Percentiles rank a stretch among this genome's conserved stretches.
phyloP scores from a whole-genome alignment of 1,140 invertebrate species.

The Platorchestia sp. region DNA sequence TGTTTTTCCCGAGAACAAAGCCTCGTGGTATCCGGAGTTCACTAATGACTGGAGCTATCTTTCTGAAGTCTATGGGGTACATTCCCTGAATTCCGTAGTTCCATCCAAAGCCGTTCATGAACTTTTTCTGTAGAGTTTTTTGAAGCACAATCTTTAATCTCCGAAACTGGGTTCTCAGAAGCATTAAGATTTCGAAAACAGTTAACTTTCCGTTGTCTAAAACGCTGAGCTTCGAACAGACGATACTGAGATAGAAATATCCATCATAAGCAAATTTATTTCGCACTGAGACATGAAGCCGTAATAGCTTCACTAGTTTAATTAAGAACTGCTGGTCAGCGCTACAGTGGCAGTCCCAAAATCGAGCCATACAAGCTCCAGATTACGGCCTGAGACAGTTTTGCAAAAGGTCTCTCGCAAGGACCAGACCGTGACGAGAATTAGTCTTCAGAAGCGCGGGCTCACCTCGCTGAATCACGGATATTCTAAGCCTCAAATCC shows the following conservation, averaged over 20 bases:
- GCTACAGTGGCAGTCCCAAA: not conserved
- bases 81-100: not conserved
- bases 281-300: not conserved
- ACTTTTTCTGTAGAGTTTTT: not conserved
- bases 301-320: not conserved
- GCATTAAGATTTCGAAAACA: not conserved
- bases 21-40: no score
- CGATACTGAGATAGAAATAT: not conserved
- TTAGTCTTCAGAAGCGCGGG: not conserved
- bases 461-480: not conserved
- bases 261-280: not conserved
- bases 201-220: not conserved
- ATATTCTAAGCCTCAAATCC: slow-evolving; percentile 1
- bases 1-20: no score
- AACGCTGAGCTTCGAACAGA: not conserved
- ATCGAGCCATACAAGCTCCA: not conserved
- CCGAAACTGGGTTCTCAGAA: not conserved
- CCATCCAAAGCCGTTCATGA: no score
- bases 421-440: not conserved
- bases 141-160: not conserved
- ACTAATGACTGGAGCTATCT: no score
- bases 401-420: not conserved
- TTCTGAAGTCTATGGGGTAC: not conserved
- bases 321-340: not conserved
- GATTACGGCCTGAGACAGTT: not conserved